phyloP scores from a whole-genome alignment of 2,797 vertebrate genomes.

The Pseudochirops corinnae region DNA sequence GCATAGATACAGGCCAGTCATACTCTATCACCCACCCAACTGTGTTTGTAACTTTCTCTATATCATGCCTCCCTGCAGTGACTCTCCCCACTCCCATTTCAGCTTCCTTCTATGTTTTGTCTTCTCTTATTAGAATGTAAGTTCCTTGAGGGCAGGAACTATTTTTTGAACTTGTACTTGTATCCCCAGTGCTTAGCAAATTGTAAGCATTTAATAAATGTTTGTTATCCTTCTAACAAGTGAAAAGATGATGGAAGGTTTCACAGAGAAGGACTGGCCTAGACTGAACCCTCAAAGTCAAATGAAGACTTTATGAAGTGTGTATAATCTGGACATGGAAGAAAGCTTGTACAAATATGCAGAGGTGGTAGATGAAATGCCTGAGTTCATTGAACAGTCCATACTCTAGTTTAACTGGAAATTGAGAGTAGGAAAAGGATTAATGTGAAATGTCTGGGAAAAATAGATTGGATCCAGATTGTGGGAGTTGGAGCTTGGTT shows the following conservation, averaged over 20 bases:
- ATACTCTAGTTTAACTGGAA: not conserved
- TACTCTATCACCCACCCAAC: not conserved
- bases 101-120: not conserved
- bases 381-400: not conserved
- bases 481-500: not conserved
- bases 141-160: not conserved
- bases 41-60: not conserved
- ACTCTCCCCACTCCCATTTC: not conserved
- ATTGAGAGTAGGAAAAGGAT: not conserved
- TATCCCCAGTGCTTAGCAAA: not conserved
- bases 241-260: not conserved
- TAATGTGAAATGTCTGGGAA: not conserved
- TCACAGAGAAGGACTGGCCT: not conserved
- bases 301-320: not conserved
- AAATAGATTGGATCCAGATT: constrained; percentile 12
- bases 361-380: not conserved
- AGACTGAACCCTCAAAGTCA: not conserved
- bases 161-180: not conserved
- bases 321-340: not conserved
- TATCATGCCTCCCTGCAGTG: not conserved
- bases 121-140: not conserved
- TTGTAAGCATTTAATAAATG: not conserved
- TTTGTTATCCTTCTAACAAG: not conserved
- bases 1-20: not conserved
- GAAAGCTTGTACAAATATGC: not conserved